Conservation (phyloP, 2,797 vertebrate species). For the Sciurus vulgaris region DNA sequence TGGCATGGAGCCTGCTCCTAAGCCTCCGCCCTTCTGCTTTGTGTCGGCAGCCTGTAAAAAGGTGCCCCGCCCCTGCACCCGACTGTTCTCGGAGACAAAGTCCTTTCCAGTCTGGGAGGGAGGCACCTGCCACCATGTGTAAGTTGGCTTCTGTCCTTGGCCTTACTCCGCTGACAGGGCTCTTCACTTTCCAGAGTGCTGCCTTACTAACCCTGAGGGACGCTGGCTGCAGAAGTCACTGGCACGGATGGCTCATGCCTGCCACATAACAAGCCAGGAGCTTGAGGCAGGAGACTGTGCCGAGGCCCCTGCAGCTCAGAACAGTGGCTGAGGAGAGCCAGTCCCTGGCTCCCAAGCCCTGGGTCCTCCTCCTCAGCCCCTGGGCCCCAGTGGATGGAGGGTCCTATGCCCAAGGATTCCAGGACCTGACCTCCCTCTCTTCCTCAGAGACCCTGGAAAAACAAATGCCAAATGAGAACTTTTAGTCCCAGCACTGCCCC, state of each 20-base stretch:
- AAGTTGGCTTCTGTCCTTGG: slow-evolving; percentile 86
- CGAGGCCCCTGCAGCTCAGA: neutral
- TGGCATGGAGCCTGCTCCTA: fast-evolving
- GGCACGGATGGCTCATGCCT: too few species aligned
- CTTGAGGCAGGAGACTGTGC: neutral
- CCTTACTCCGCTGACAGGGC: fast-evolving
- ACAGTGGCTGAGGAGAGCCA: too few species aligned
- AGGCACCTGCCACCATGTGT: slow-evolving; percentile 96
- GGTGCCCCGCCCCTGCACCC: slow-evolving; percentile 94
- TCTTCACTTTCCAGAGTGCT: neutral
- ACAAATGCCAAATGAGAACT: neutral
- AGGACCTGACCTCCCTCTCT: neutral
- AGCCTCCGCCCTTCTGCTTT: slow-evolving; percentile 72
- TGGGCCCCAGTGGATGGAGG: too few species aligned
- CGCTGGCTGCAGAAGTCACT: neutral
- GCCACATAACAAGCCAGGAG: neutral
- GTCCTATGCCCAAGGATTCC: neutral
- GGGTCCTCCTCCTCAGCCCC: neutral
- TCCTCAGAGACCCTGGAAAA: neutral
- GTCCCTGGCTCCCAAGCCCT: neutral
- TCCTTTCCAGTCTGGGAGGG: slow-evolving; percentile 96
- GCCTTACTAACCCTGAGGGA: neutral
- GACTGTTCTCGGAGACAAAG: slow-evolving; percentile 96
- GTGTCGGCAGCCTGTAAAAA: slow-evolving; percentile 93
- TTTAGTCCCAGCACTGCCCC: neutral